Evolutionary conservation across 1,140 invertebrate genomes (phyloP).

Genomic region (Limonius californicus): DNA sequence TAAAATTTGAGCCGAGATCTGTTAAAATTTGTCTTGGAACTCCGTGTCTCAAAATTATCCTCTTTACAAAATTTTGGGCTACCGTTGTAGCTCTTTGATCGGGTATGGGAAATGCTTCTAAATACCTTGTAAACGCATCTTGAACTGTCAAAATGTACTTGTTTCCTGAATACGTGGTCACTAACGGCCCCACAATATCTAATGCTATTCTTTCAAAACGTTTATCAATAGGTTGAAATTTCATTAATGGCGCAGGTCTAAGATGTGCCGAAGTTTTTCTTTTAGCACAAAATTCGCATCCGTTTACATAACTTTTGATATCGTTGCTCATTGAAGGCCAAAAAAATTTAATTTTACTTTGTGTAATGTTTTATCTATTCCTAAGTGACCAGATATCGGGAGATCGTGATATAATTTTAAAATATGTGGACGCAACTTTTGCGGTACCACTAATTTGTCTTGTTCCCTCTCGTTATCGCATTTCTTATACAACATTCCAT

Average conservation of each 20-base stretch:
- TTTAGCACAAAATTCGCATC: constrained; percentile 18
- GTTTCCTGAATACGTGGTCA: constrained; percentile 24
- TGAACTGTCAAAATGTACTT: constrained; percentile 41
- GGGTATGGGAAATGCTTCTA: constrained; percentile 26
- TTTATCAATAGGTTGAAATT: neutral
- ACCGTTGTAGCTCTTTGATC: constrained; percentile 26
- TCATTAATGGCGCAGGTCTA: neutral
- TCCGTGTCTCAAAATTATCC: constrained; percentile 27
- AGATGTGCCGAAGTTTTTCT: constrained; percentile 14
- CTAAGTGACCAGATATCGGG: no score
- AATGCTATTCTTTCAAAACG: constrained; percentile 32
- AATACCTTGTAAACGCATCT: constrained; percentile 27
- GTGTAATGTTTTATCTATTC: no score
- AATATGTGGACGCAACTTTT: no score
- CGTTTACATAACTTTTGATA: constrained; percentile 16
- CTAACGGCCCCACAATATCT: constrained; percentile 43
- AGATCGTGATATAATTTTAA: no score
- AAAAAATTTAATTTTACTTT: no score
- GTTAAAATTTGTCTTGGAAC: constrained; percentile 29
- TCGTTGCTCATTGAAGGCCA: constrained; percentile 20
- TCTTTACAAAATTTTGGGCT: constrained; percentile 23
- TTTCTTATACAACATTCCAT: no score
- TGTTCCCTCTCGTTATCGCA: no score
- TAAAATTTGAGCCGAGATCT: constrained; percentile 35
- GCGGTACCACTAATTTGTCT: no score